Evolutionary conservation across 2,888 invertebrate genomes (phyloP), one percentile per base, ranked within the genome.

Genomic region (Drosophila atroscutellata): DNA sequence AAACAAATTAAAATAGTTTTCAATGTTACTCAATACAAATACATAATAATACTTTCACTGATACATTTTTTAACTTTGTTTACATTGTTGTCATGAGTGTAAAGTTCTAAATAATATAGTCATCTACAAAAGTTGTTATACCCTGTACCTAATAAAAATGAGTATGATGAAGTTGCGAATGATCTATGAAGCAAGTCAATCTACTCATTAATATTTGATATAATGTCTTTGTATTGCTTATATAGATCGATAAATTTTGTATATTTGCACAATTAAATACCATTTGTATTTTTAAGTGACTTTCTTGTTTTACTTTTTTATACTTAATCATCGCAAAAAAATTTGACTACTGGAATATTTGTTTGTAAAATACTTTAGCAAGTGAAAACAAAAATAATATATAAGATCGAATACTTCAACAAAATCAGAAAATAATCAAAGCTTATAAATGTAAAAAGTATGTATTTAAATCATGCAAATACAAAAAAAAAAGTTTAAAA

Each of bases 41-140:
- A 24, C 24, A 24, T 45, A 45, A 45, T 24, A 45, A 24, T 45
- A 45, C 45, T 45, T 45, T 45, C 45, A 24, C 45, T 24, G 45
- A 15, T 45, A 24, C 3, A 24, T 45, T 45, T 45, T 1, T 9
- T 24, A 8, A 15, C 15, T 2, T 45, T 3, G 4, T 24, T 8
- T 24, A 8, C 45, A 8, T 24, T 24, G 45, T 15, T 4, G 15
- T 15, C 7, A 15, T 7, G 45, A 20, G 1, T 24, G 13, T 45
- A 45, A 2, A 42, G 42, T 20, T 42, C 42, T 6, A 42, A 11
- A n/a, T 20, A 20, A 42, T 6, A 1, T 20, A 20, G 20, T 5
- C 42, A 13, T 20, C 20, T 20, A 20, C 11, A 42, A 42, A 20
- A 2, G 11, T 42, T 13, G 11, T 20, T 42, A 13, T 42, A 20